Conservation (phyloP, 2,888 invertebrate genomes). For the Stratiomys singularior region DNA sequence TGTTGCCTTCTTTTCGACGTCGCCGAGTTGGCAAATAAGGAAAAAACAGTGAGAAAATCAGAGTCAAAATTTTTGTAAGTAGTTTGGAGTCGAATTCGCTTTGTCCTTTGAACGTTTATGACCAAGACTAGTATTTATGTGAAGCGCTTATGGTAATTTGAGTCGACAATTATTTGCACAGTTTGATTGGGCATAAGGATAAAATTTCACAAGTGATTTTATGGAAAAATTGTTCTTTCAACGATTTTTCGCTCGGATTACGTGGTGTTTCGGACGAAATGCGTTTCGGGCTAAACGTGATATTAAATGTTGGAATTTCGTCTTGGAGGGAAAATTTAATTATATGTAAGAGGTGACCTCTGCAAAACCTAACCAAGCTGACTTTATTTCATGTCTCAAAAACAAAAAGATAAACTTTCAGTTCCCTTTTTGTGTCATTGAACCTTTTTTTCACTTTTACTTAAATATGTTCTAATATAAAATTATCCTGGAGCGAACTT, state of each 20-base stretch:
- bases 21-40: background rate
- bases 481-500: no score
- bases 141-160: conserved; percentile 27
- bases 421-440: no score
- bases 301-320: background rate
- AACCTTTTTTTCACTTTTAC: no score
- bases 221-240: conserved; percentile 17
- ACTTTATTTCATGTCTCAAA: no score
- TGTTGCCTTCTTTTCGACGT: background rate
- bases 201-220: conserved; percentile 29
- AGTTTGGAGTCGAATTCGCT: conserved; percentile 6
- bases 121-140: background rate
- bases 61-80: background rate
- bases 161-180: conserved; percentile 44
- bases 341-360: no score
- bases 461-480: no score
- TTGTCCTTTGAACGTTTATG: background rate
- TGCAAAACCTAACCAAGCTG: no score
- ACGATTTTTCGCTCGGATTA: conserved; percentile 15
- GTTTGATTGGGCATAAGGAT: conserved; percentile 41
- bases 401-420: no score
- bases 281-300: background rate
- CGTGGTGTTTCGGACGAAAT: conserved; percentile 2
- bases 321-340: no score
- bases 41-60: conserved; percentile 43